Conservation (phyloP, 2,797 vertebrate species). For the Hephaestus fuliginosus region DNA sequence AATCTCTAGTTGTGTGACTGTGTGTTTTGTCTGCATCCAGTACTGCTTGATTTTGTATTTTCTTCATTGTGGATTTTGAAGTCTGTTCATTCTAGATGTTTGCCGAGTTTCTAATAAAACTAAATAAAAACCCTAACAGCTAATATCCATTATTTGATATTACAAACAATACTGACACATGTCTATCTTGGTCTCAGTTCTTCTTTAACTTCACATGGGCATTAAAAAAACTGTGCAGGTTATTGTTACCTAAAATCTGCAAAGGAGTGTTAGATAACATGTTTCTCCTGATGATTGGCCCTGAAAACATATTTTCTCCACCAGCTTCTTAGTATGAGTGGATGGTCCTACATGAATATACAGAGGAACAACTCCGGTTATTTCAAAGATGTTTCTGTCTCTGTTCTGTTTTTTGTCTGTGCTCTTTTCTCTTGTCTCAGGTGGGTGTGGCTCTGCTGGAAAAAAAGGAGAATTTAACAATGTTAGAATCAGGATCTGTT, state of each 20-base stretch:
- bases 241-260: no score
- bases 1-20: conserved; percentile 2
- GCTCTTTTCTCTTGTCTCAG: neutral
- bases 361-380: neutral
- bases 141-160: neutral
- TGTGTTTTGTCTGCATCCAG: neutral
- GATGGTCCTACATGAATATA: neutral
- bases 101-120: neutral
- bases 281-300: no score
- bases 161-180: neutral
- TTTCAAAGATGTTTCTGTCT: conserved; percentile 2
- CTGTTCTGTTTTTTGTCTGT: neutral
- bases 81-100: conserved; percentile 4
- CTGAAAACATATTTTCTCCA: neutral
- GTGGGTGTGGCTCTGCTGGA: neutral
- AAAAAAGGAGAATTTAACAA: neutral
- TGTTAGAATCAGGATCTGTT: neutral
- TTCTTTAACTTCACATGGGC: neutral
- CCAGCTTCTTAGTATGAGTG: neutral
- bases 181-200: neutral
- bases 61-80: neutral
- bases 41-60: neutral
- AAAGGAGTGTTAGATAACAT: no score
- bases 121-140: neutral
- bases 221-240: no score